Evolutionary conservation across 64 coral and sea anemone genomes (phyloP).

Genomic region (Catalaphyllia jardinei): DNA sequence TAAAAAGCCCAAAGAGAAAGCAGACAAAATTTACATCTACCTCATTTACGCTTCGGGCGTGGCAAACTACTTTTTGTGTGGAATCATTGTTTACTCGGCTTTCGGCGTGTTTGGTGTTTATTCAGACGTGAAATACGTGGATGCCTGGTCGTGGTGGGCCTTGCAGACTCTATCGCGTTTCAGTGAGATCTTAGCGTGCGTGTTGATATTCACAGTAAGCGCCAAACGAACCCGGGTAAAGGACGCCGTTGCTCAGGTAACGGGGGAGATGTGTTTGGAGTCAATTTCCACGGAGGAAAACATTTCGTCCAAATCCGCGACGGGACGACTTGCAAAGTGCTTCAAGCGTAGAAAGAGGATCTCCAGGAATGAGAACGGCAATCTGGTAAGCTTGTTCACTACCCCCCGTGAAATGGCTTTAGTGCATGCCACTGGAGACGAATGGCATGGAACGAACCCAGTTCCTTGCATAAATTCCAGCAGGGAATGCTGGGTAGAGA

Average conservation of each 20-base stretch:
- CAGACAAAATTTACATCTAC: constrained; percentile 69
- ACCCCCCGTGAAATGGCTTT: constrained; percentile 33
- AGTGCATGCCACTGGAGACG: neutral
- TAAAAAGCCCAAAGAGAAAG: constrained; percentile 33
- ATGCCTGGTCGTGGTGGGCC: constrained; percentile 68
- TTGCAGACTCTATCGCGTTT: constrained; percentile 73
- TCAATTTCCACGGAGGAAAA: neutral
- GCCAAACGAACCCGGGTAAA: constrained; percentile 66
- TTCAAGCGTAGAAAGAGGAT: neutral
- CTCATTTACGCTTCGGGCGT: constrained; percentile 71
- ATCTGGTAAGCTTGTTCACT: neutral
- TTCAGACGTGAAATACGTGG: constrained; percentile 62
- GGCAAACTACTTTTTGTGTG: constrained; percentile 63
- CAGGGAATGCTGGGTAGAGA: constrained; percentile 1
- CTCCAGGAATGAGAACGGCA: neutral
- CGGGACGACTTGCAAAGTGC: neutral
- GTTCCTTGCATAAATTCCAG: neutral
- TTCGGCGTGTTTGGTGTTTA: constrained; percentile 87
- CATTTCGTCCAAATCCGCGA: neutral
- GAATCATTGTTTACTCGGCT: constrained; percentile 66
- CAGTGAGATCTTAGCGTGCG: constrained; percentile 56
- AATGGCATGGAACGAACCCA: neutral
- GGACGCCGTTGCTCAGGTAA: neutral
- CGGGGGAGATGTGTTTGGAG: neutral
- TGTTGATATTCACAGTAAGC: constrained; percentile 75